Base-by-base conservation (phyloP, 2,888 invertebrate species). In the Cetonia aurata region DNA sequence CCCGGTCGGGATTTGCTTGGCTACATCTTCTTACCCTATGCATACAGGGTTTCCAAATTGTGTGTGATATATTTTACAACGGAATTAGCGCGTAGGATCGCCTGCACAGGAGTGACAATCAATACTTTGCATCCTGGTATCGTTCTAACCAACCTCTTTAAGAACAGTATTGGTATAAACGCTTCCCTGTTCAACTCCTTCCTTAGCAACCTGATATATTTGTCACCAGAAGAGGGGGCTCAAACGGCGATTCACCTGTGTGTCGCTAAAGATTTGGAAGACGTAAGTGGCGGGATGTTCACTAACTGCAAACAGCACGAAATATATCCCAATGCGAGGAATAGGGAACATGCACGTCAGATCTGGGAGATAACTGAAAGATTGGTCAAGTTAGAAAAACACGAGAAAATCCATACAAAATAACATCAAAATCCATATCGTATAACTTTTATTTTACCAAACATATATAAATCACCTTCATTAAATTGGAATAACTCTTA, bases 321-420 rank as follows among this genome's bases (percentile, higher is more conserved):
- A 0, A 77, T 93, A 8, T 89, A 89, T 1, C 80, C 83, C 0
- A 86, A 87, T 0, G 90, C 88, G 0, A 87, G 89, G 76, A 90
- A 93, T 80, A 87, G 89, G 83, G 88, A 88, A 0, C 89, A 90
- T 67, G 94, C 92, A 8, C 89, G 89, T 77, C 92, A 93, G 79
- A 84, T 96, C 53, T 97, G 96, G 96, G 92, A 93, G 79, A 87
- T 92, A 71, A 94, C 94, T 37, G 91, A 93, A 77, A 88, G 89
- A 74, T 84, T 95, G 71, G 92, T 91, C 0, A 90, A 92, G 73
- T 84, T 95, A 65, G 89, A 89, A 60, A 86, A 90, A 1, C 86
- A 85, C 72, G 94, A 94, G 68, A 83, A 79, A 70, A 69, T 73
- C 59, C 52, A 9, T 25, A 13, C 13, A 12, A 59, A 33, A 6